These are phyloP conservation scores for Pampusana beccarii DNA, from an alignment of 2,113 vertebrate genomes.

Conservation along the genomic window DNA sequence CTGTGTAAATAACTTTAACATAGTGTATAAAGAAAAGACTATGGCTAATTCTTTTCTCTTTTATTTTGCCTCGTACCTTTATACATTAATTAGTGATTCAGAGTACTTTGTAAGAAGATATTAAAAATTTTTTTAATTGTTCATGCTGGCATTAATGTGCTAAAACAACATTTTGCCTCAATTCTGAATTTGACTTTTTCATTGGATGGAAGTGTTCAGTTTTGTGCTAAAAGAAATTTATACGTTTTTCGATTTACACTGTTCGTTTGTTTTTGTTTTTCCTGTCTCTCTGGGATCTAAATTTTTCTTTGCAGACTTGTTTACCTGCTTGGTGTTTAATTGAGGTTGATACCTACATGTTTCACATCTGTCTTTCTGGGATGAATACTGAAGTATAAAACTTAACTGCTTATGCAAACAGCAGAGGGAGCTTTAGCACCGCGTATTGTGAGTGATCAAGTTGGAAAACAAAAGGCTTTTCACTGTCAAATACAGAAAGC, in stretches of 20 bases:
- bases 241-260: background rate
- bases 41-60: background rate
- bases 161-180: background rate
- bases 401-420: background rate
- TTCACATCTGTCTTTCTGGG: background rate
- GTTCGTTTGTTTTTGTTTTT: no score
- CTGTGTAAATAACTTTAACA: background rate
- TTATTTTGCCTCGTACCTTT: background rate
- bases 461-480: background rate
- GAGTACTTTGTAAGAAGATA: background rate
- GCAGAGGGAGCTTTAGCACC: constrained; percentile 61
- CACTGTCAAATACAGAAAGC: background rate
- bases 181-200: background rate
- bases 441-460: fast-evolving
- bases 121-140: background rate
- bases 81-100: background rate
- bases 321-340: background rate
- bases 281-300: background rate
- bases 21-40: background rate
- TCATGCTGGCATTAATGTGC: background rate
- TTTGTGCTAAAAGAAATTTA: background rate
- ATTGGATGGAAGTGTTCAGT: background rate
- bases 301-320: background rate
- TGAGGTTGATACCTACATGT: background rate
- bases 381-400: background rate